Evolutionary conservation across 2,797 vertebrate genomes (phyloP).

Genomic region (Hydrophis major): DNA sequence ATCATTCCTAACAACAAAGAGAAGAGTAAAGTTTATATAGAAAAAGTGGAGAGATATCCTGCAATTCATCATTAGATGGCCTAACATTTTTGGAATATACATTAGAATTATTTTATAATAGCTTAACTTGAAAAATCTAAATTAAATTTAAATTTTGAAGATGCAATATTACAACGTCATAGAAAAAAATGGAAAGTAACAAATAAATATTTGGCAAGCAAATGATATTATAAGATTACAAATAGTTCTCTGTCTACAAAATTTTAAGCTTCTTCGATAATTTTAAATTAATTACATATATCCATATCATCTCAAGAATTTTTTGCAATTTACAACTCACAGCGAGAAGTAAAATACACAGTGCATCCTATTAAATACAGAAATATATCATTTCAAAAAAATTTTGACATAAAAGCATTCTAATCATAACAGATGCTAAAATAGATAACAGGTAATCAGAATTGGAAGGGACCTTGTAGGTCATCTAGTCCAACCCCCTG

Average conservation of each 20-base stretch:
- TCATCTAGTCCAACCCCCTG: too few relatives aligned
- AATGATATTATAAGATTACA: neutral
- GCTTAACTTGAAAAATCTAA: neutral
- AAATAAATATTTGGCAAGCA: neutral
- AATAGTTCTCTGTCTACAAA: neutral
- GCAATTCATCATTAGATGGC: neutral
- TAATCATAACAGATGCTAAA: neutral
- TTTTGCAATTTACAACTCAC: neutral
- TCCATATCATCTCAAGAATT: neutral
- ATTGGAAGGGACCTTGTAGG: too few relatives aligned
- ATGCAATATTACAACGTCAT: neutral
- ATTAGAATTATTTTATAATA: neutral
- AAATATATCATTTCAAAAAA: neutral
- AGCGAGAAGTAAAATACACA: neutral
- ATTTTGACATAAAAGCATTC: neutral
- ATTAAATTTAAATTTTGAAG: neutral
- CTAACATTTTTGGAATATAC: neutral
- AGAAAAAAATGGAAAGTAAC: neutral
- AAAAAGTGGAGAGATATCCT: neutral
- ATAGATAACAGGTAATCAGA: too few relatives aligned
- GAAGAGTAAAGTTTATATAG: neutral
- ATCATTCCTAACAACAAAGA: neutral
- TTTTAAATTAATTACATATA: neutral
- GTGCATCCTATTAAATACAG: neutral
- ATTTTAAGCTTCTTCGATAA: neutral